Percentiles rank a stretch among this genome's conserved stretches.
Conservation (phyloP, 2,797 vertebrate genomes). For the Ibycter americanus region DNA sequence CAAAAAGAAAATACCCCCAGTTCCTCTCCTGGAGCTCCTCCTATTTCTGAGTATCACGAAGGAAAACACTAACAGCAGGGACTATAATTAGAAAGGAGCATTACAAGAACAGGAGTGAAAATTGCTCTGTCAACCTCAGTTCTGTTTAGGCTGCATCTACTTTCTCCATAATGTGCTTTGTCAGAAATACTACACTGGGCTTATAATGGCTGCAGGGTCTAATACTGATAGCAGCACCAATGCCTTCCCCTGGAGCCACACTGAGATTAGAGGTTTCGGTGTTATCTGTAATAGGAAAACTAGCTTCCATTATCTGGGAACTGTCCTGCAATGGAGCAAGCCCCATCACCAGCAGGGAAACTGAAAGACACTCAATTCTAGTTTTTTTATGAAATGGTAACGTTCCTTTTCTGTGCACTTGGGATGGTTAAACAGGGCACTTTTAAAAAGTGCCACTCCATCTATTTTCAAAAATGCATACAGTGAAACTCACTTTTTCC, state of each 20-base stretch:
- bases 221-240: not conserved
- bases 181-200: not conserved
- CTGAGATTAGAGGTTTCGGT: not conserved
- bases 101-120: not conserved
- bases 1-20: not conserved
- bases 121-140: conserved; percentile 16
- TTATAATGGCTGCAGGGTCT: not conserved
- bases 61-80: not conserved
- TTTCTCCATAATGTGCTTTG: not conserved
- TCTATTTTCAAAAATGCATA: not conserved
- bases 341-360: not conserved
- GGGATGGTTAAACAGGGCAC: not conserved
- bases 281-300: not conserved
- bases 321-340: not conserved
- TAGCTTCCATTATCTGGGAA: not conserved
- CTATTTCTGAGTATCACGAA: not conserved
- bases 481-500: not conserved
- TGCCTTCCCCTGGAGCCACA: not conserved
- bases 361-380: not conserved
- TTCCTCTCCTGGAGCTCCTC: not conserved
- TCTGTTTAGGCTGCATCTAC: not conserved
- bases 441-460: not conserved
- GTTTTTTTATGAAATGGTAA: not conserved
- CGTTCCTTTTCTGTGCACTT: not conserved
- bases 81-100: conserved; percentile 1